These are phyloP conservation scores for Exephanes ischioxanthus DNA, from an alignment of 2,888 invertebrate genomes.

Conservation along the genomic window DNA sequence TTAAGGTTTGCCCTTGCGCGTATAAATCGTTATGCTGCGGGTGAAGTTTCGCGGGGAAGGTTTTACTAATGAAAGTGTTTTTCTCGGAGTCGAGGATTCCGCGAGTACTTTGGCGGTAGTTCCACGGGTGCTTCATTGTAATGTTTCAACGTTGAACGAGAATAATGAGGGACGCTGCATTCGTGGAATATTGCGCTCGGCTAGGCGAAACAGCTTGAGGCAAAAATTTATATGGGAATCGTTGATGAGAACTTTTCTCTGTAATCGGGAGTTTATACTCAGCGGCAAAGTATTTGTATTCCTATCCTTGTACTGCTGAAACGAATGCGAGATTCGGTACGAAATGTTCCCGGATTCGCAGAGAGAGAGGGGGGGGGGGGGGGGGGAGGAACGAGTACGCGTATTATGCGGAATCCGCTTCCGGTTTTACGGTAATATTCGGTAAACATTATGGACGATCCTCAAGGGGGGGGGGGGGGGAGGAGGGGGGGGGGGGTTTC, in stretches of 20 bases:
- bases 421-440: slow-evolving; percentile 58
- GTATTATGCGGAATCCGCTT: slow-evolving; percentile 29
- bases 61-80: slow-evolving; percentile 41
- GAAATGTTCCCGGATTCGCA: background rate
- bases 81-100: slow-evolving; percentile 1
- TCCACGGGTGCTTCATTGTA: background rate
- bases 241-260: background rate
- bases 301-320: background rate
- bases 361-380: no score
- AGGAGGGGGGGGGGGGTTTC: background rate
- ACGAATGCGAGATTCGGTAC: background rate
- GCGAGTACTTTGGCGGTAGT: slow-evolving; percentile 14
- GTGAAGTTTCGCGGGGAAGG: background rate
- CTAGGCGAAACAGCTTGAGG: background rate
- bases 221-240: background rate
- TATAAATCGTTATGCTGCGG: background rate
- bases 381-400: no score
- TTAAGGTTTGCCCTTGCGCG: background rate
- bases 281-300: background rate
- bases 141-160: background rate
- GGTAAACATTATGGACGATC: slow-evolving; percentile 55
- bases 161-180: background rate
- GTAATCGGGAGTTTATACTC: background rate
- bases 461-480: background rate
- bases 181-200: background rate